phyloP scores from a whole-genome alignment of 2,113 vertebrate genomes.

The Menura novaehollandiae region DNA sequence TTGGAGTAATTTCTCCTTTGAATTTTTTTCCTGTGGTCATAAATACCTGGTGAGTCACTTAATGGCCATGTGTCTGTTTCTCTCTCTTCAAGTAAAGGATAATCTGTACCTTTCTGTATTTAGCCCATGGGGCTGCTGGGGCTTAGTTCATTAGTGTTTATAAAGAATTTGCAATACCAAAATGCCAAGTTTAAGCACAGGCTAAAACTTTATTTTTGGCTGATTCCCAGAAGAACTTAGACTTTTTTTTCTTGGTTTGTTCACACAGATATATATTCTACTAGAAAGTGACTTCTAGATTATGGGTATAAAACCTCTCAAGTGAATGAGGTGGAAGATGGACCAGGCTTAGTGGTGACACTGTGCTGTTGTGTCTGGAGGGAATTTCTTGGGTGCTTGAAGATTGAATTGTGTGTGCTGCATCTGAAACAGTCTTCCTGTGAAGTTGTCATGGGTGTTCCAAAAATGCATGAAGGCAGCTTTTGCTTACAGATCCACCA shows the following conservation, averaged over 20 bases:
- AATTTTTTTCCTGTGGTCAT: neutral
- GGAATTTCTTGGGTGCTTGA: neutral
- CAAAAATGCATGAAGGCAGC: neutral
- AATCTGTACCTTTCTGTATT: neutral
- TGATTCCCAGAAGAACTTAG: neutral
- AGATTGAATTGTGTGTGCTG: neutral
- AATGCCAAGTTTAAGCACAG: neutral
- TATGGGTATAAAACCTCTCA: neutral
- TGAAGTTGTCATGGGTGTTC: fast-evolving
- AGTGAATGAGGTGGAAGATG: neutral
- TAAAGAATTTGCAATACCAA: neutral
- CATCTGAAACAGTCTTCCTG: neutral
- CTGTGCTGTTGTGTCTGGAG: neutral
- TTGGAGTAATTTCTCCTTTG: neutral
- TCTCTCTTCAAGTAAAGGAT: neutral
- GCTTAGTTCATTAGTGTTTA: neutral
- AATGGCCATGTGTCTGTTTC: neutral
- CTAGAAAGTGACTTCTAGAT: neutral
- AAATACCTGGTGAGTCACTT: slow-evolving; percentile 29
- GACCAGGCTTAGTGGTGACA: neutral
- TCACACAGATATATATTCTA: neutral
- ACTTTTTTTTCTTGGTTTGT: neutral
- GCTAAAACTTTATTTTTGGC: neutral
- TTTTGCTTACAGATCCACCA: neutral
- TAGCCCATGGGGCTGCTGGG: neutral